phyloP scores from a whole-genome alignment of 2,888 invertebrate species.

The Pediacus dermestoides region DNA sequence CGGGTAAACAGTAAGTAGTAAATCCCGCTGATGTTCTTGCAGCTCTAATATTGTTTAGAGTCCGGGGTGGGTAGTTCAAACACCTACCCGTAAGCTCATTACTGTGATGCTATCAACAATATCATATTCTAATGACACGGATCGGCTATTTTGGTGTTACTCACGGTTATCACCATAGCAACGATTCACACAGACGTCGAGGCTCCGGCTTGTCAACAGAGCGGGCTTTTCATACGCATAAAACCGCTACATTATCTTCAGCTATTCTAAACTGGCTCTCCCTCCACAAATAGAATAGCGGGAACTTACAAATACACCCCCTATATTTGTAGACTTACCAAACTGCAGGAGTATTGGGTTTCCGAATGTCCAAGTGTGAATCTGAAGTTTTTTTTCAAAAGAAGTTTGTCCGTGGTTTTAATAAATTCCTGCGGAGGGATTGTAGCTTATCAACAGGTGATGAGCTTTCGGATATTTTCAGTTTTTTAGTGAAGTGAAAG shows the following conservation, averaged over 20 bases:
- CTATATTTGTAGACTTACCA: no score
- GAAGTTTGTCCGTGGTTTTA: no score
- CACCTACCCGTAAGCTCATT: constrained; percentile 32
- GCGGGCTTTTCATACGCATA: constrained; percentile 5
- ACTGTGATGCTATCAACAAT: constrained; percentile 37
- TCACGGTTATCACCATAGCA: constrained; percentile 23
- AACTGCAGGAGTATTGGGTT: no score
- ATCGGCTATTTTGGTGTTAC: constrained; percentile 28
- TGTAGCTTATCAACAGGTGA: no score
- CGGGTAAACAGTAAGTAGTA: constrained; percentile 4
- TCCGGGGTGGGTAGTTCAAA: constrained; percentile 13
- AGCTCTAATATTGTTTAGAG: constrained; percentile 17
- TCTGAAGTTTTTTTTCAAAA: no score
- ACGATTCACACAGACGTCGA: constrained; percentile 15
- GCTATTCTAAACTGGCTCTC: no score
- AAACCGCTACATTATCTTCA: constrained; percentile 1
- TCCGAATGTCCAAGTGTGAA: no score
- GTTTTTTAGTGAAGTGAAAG: constrained; percentile 5
- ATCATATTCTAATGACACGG: constrained; percentile 44
- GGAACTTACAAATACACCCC: no score
- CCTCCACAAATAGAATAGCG: no score
- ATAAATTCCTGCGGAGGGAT: no score
- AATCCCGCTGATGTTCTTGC: constrained; percentile 15
- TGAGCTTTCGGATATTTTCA: no score
- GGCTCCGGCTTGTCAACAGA: background rate